These are phyloP conservation scores for Ursus arctos DNA, from an alignment of 2,113 vertebrate species.

Conservation along the genomic window DNA sequence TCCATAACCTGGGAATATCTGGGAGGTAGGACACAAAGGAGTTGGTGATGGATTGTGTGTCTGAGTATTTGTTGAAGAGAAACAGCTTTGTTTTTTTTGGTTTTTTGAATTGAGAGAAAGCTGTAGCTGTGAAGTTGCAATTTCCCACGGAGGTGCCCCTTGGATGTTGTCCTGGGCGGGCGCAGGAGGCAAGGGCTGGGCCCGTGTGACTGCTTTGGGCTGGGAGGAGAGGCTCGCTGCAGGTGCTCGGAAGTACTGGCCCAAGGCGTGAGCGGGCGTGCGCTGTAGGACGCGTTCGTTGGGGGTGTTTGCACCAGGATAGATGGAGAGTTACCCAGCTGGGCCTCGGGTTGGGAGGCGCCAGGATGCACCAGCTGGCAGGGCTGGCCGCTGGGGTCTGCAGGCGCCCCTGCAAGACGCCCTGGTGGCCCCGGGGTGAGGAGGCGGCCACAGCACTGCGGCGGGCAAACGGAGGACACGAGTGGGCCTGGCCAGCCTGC, in stretches of 20 bases:
- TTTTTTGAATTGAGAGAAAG: not conserved
- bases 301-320: rapidly evolving
- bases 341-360: not conserved
- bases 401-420: not conserved
- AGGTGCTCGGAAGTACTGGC: not conserved
- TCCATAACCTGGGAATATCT: not conserved
- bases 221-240: too few species aligned
- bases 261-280: not conserved
- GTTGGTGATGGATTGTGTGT: not conserved
- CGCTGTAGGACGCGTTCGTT: not conserved
- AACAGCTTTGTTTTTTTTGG: not conserved
- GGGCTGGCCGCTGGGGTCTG: not conserved
- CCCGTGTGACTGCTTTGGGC: too few species aligned
- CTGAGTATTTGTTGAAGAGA: not conserved
- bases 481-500: too few species aligned
- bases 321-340: not conserved
- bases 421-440: not conserved
- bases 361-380: not conserved
- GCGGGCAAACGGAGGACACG: rapidly evolving
- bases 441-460: not conserved
- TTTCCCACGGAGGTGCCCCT: not conserved
- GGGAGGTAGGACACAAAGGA: not conserved
- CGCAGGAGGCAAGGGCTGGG: not conserved
- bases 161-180: not conserved
- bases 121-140: not conserved